These are phyloP conservation scores for Panopea generosa DNA, from an alignment of 2,888 invertebrate genomes.

Conservation along the genomic window DNA sequence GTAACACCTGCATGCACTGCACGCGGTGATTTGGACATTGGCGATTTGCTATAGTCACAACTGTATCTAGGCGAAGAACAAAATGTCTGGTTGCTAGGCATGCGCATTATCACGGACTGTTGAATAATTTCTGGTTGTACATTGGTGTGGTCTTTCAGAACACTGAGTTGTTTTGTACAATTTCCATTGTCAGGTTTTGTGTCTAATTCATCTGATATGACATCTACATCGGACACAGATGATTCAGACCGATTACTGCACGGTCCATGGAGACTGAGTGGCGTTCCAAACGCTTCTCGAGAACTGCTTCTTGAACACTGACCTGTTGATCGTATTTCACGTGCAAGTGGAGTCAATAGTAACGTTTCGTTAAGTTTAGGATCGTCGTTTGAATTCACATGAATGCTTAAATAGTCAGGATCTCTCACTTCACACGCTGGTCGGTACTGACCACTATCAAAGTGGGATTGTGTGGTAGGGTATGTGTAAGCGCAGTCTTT, in stretches of 20 bases:
- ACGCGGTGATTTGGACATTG: conserved; percentile 55
- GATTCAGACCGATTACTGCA: conserved; percentile 84
- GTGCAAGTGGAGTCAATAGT: conserved; percentile 58
- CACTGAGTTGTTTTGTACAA: conserved; percentile 40
- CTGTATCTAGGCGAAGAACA: conserved; percentile 55
- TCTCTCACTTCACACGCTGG: conserved; percentile 39
- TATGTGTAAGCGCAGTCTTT: conserved; percentile 59
- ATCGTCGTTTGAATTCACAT: conserved; percentile 46
- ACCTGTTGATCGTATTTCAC: conserved; percentile 67
- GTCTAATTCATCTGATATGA: conserved; percentile 78
- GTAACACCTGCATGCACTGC: conserved; percentile 46
- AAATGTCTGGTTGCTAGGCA: conserved; percentile 64
- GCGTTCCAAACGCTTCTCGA: conserved; percentile 72
- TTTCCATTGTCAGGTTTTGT: conserved; percentile 42
- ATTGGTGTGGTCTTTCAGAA: conserved; percentile 58
- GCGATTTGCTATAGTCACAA: conserved; percentile 56
- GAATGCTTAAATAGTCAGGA: conserved; percentile 34
- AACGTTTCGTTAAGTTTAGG: conserved; percentile 61
- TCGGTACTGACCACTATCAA: conserved; percentile 59
- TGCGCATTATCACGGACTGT: conserved; percentile 81
- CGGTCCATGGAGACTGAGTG: conserved; percentile 73
- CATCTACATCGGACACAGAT: conserved; percentile 84
- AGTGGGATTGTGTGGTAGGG: conserved; percentile 36
- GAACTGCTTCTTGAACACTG: conserved; percentile 78
- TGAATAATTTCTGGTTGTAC: conserved; percentile 71